Percentiles rank a stretch among this genome's conserved stretches.
phyloP scores from a whole-genome alignment of 2,888 invertebrate species.

The Amphimallon solstitiale region DNA sequence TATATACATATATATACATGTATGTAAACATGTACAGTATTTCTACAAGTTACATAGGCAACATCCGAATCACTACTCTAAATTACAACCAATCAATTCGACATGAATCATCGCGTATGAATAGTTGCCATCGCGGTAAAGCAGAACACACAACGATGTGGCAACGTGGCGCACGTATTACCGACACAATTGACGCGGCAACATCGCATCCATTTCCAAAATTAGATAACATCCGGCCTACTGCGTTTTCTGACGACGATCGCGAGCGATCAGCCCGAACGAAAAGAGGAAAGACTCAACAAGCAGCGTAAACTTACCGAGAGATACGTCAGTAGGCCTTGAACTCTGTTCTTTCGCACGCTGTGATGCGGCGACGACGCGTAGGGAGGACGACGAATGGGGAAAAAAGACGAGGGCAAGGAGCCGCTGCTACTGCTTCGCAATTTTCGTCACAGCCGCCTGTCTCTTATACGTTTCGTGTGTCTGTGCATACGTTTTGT shows the following conservation, averaged over 20 bases:
- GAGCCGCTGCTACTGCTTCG: slow-evolving; percentile 20
- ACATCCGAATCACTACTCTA: too few relatives aligned
- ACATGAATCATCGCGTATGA: too few relatives aligned
- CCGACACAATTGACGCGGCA: not conserved
- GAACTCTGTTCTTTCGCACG: slow-evolving; percentile 52
- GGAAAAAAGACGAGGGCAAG: slow-evolving; percentile 16
- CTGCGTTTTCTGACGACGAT: slow-evolving; percentile 23
- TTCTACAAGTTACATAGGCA: too few relatives aligned
- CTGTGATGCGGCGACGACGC: slow-evolving; percentile 41
- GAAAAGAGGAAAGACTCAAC: not conserved
- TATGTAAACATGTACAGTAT: too few relatives aligned
- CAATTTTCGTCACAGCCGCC: slow-evolving; percentile 21
- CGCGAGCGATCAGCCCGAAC: not conserved
- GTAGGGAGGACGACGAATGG: slow-evolving; percentile 31
- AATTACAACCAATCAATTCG: too few relatives aligned
- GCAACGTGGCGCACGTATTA: slow-evolving; percentile 6
- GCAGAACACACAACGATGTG: not conserved
- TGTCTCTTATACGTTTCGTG: not conserved
- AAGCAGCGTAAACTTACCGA: slow-evolving; percentile 30
- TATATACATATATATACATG: too few relatives aligned
- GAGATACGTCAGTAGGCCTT: slow-evolving; percentile 55
- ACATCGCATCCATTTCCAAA: slow-evolving; percentile 19
- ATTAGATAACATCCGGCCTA: slow-evolving; percentile 33
- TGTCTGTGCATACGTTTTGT: too few relatives aligned
- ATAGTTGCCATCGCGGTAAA: too few relatives aligned